phyloP scores from a whole-genome alignment of 2,113 vertebrate species.

The Pogona vitticeps region DNA sequence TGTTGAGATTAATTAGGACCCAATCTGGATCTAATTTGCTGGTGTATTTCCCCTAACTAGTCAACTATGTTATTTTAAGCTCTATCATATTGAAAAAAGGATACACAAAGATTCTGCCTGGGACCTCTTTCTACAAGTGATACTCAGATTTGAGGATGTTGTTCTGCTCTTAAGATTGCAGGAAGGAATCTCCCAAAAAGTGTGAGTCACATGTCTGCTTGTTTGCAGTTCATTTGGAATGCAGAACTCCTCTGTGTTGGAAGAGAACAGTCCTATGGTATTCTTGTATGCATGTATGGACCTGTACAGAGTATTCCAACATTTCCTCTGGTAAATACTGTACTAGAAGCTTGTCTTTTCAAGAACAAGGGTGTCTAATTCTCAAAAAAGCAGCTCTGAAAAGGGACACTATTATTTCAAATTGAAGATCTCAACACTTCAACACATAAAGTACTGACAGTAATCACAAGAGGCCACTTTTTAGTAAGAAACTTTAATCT shows the following conservation, averaged over 20 bases:
- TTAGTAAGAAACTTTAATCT: slow-evolving; percentile 68
- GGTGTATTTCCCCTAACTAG: not conserved
- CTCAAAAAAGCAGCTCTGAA: not conserved
- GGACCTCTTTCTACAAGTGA: slow-evolving; percentile 5
- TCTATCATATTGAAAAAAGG: not conserved
- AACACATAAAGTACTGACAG: not conserved
- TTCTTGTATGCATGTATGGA: not conserved
- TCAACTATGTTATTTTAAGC: not conserved
- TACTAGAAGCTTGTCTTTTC: not conserved
- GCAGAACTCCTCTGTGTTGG: not conserved
- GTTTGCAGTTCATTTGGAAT: rapidly evolving
- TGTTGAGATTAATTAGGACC: slow-evolving; percentile 25
- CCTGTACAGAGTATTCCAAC: slow-evolving; percentile 8
- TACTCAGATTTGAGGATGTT: slow-evolving; percentile 10
- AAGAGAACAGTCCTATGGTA: slow-evolving; percentile 1
- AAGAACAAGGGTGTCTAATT: not conserved
- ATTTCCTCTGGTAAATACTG: not conserved
- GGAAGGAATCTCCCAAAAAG: slow-evolving; percentile 21
- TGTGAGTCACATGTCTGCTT: rapidly evolving
- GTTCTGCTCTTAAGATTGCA: rapidly evolving
- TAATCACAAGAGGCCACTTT: not conserved
- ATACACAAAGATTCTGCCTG: not conserved
- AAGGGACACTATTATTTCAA: not conserved
- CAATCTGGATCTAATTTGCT: not conserved
- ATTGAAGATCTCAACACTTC: not conserved